phyloP scores from a whole-genome alignment of 1,140 invertebrate species.

The Drosophila insularis region DNA sequence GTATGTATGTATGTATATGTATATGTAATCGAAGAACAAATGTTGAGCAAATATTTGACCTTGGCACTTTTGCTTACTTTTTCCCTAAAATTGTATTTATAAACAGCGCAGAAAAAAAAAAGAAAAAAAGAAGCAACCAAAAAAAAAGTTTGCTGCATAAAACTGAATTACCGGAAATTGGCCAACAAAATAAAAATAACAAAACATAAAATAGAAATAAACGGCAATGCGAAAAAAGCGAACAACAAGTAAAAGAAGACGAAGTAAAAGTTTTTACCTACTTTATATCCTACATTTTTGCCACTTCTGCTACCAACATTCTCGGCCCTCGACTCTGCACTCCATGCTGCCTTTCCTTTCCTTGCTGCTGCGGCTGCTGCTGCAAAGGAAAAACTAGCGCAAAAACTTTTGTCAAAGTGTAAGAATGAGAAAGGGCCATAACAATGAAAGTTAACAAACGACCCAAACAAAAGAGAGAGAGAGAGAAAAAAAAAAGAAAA shows the following conservation, averaged over 20 bases:
- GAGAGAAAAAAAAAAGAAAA: not conserved
- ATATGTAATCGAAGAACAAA: not conserved
- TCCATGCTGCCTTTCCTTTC: too few relatives aligned
- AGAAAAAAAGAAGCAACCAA: constrained; percentile 46
- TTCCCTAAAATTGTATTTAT: not conserved
- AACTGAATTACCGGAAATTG: constrained; percentile 80
- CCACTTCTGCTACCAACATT: not conserved
- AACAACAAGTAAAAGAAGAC: constrained; percentile 46
- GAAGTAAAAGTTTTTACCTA: constrained; percentile 62
- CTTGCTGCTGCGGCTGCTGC: not conserved
- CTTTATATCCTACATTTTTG: constrained; percentile 28
- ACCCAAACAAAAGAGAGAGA: not conserved
- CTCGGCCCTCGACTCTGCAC: not conserved
- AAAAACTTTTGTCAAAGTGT: constrained; percentile 59
- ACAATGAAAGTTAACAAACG: constrained; percentile 6
- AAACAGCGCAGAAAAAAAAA: constrained; percentile 6
- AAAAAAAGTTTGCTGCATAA: constrained; percentile 78
- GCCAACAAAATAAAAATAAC: constrained; percentile 63
- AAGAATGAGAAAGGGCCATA: constrained; percentile 9
- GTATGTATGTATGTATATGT: too few relatives aligned
- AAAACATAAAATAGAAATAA: constrained; percentile 32
- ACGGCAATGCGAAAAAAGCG: constrained; percentile 63
- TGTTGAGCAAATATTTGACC: not conserved
- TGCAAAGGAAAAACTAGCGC: constrained; percentile 54
- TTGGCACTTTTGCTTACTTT: constrained; percentile 2